Conservation (phyloP, 1,140 invertebrate species). For the Drosophila bifasciata region DNA sequence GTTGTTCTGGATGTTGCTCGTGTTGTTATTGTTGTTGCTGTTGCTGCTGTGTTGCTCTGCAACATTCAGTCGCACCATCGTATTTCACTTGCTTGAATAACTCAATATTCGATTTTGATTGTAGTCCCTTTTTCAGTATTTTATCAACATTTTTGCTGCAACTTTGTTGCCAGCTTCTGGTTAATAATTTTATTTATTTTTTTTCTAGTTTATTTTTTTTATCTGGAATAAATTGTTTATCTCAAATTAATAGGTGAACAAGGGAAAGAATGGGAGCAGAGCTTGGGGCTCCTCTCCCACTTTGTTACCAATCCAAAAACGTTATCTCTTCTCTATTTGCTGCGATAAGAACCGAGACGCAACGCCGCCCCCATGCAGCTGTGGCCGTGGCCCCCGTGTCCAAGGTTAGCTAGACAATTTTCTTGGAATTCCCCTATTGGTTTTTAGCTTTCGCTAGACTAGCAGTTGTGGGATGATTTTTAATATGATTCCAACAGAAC, state of each 20-base stretch:
- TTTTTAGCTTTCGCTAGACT: background rate
- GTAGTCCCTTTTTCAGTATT: conserved; percentile 24
- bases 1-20: conserved; percentile 22
- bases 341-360: conserved; percentile 30
- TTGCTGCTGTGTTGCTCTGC: conserved; percentile 63
- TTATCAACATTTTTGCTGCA: conserved; percentile 46
- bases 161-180: conserved; percentile 36
- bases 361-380: conserved; percentile 5
- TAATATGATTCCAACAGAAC: too few species aligned
- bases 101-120: background rate
- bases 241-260: conserved; percentile 56
- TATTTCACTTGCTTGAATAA: conserved; percentile 38
- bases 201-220: conserved; percentile 29
- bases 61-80: conserved; percentile 81
- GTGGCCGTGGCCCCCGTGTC: background rate
- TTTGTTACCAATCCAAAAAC: conserved; percentile 38
- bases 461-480: too few species aligned
- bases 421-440: background rate
- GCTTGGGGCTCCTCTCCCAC: conserved; percentile 5
- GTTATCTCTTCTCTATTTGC: conserved; percentile 56
- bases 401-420: conserved; percentile 35
- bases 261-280: background rate
- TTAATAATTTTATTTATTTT: conserved; percentile 17
- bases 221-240: conserved; percentile 64
- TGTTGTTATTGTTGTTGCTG: conserved; percentile 37